Evolutionary conservation across 2,888 invertebrate genomes (phyloP), one percentile per base, ranked within the genome.

Genomic region (Temnothorax ravouxi): DNA sequence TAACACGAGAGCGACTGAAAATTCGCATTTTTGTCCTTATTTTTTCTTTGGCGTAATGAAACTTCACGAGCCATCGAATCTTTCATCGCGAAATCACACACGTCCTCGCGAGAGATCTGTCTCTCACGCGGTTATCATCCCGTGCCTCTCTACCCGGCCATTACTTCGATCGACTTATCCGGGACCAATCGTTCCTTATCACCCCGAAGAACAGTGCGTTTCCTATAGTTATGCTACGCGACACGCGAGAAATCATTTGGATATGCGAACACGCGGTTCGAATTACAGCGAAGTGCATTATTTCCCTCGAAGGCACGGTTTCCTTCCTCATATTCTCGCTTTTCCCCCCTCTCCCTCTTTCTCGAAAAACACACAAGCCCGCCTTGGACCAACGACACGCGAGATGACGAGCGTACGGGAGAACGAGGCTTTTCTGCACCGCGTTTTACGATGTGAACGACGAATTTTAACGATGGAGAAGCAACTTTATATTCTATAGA

Each of bases 151-250:
- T 88, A 91, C 92, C 92, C 92, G 92, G 92, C 91, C 91, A 88
- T 18, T 87, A 89, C 85, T 91, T 91, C 86, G 90, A 92, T 88
- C 91, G 88, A 90, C 90, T 88, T 52, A 91, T 91, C 92, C 93
- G 93, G 93, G 93, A 93, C 93, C 93, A 93, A 93, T 92, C 89
- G 91, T 91, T 91, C 88, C 88, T 92, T 90, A 88, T 86, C 88
- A 83, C 84, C 71, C 77, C 52, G 54, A 82, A 66, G 64, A 87
- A 83, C 87, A 86, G 83, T 85, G 87, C 89, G 86, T 91, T 87
- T 88, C 85, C 85, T 87, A 89, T 87, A 88, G 83, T 86, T 86
- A 86, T 84, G 85, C 88, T 79, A 83, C 84, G 88, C 87, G 85
- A 84, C 88, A 83, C 85, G 84, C 86, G 86, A 84, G 80, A 87